phyloP scores from a whole-genome alignment of 92 coral and sea anemone species.

The Phenganax subtilis region DNA sequence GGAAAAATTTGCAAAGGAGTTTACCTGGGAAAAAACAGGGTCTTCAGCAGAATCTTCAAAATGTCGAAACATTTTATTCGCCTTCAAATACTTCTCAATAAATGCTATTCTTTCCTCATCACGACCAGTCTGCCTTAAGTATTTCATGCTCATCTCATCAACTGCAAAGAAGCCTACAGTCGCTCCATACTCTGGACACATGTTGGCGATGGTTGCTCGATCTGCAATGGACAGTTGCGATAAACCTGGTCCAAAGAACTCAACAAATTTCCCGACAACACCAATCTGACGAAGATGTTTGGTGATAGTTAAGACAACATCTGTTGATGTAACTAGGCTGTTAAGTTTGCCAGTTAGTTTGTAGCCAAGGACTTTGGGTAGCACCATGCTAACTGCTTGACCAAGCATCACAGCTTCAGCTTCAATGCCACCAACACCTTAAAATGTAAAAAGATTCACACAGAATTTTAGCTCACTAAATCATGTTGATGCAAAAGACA shows the following conservation, averaged over 20 bases:
- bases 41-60: slow-evolving; percentile 67
- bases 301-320: slow-evolving; percentile 89
- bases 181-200: slow-evolving; percentile 99
- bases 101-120: slow-evolving; percentile 61
- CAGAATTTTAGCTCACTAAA: not conserved
- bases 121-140: slow-evolving; percentile 89
- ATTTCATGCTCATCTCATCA: slow-evolving; percentile 77
- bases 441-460: not conserved
- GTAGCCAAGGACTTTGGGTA: slow-evolving; percentile 94
- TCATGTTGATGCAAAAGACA: not conserved
- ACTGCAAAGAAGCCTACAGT: slow-evolving; percentile 94
- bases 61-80: slow-evolving; percentile 83
- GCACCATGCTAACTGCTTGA: slow-evolving; percentile 94
- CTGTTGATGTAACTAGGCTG: slow-evolving; percentile 82
- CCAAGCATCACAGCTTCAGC: slow-evolving; percentile 99
- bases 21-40: slow-evolving; percentile 91
- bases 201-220: slow-evolving; percentile 94
- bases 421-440: slow-evolving; percentile 99
- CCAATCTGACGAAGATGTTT: slow-evolving; percentile 94
- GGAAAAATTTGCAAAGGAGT: not conserved
- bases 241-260: slow-evolving; percentile 98
- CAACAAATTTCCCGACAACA: slow-evolving; percentile 98
- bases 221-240: slow-evolving; percentile 86
- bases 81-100: slow-evolving; percentile 75
- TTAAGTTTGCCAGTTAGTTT: slow-evolving; percentile 73